These are phyloP conservation scores for Anodontia alba DNA, from an alignment of 2,888 invertebrate species.

Conservation along the genomic window DNA sequence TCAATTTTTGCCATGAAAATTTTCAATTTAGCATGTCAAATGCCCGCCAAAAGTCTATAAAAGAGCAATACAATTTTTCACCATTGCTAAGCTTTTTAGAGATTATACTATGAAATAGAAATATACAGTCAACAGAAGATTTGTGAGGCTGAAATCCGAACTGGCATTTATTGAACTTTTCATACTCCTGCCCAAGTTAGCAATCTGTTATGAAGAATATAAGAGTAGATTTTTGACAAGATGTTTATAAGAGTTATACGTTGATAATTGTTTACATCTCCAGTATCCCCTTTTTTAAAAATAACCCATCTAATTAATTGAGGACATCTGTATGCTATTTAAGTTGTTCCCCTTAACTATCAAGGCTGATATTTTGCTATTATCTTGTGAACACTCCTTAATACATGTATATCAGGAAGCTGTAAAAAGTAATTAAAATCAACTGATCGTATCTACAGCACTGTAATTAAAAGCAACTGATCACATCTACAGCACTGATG, in stretches of 20 bases:
- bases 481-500: no score
- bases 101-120: not conserved
- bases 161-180: not conserved
- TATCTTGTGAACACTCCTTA: no score
- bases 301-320: no score
- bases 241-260: not conserved
- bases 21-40: not conserved
- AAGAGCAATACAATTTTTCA: not conserved
- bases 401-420: no score
- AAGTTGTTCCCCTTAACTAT: no score
- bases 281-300: not conserved
- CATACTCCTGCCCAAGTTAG: not conserved
- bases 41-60: not conserved
- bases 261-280: not conserved
- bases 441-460: no score
- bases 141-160: not conserved
- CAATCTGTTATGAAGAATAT: not conserved
- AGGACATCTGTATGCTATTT: no score
- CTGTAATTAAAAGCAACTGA: no score
- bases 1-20: slow-evolving; percentile 1
- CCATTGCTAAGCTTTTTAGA: not conserved
- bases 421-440: no score
- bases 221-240: not conserved
- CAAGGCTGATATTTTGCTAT: no score
- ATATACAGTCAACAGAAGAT: slow-evolving; percentile 17